Conservation (phyloP, 2,888 invertebrate genomes). For the Chrysolina oricalcia region DNA sequence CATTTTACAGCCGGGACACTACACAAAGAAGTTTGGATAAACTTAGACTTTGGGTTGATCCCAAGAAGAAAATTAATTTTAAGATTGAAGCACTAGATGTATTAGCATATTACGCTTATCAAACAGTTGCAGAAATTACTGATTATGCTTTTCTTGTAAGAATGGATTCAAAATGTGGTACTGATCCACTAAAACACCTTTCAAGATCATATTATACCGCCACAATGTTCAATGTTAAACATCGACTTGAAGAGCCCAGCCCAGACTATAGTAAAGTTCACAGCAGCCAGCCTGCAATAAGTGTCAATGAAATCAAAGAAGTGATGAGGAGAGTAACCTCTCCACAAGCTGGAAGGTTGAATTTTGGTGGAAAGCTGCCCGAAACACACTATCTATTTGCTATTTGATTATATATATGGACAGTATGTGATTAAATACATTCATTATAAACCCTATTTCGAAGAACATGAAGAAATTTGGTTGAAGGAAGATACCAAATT, state of each 20-base stretch:
- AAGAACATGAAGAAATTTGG: too few relatives aligned
- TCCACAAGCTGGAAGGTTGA: constrained; percentile 74
- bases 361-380: constrained; percentile 72
- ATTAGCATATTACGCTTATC: constrained; percentile 89
- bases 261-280: constrained; percentile 74
- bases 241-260: constrained; percentile 69
- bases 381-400: constrained; percentile 67
- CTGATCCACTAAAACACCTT: constrained; percentile 82
- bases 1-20: constrained; percentile 74
- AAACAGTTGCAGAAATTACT: constrained; percentile 91
- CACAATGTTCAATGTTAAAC: constrained; percentile 75
- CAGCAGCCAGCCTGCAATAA: constrained; percentile 82
- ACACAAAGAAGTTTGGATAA: constrained; percentile 69
- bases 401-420: constrained; percentile 60
- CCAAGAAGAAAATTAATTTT: constrained; percentile 78
- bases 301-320: constrained; percentile 87
- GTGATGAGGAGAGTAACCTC: constrained; percentile 83
- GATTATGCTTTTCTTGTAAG: constrained; percentile 88
- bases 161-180: constrained; percentile 81
- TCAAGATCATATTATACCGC: constrained; percentile 80
- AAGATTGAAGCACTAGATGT: constrained; percentile 82
- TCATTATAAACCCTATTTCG: too few relatives aligned
- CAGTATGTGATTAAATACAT: background rate
- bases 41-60: constrained; percentile 78
- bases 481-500: too few relatives aligned